Base-by-base conservation (phyloP, 2,797 vertebrate species). In the Epinephelus malabaricus region DNA sequence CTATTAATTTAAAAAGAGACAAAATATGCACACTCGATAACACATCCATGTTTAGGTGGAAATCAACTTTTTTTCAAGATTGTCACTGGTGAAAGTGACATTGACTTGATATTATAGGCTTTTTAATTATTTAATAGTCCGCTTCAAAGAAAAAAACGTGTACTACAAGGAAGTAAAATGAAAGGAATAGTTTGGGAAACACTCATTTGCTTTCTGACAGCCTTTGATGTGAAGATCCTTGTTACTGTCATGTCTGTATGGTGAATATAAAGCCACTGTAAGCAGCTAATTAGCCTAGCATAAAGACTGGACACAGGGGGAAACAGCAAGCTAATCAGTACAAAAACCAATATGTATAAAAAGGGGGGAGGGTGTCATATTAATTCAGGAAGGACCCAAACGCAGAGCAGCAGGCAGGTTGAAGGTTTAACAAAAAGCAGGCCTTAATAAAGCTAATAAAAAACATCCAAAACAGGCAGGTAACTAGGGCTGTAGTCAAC, bases 1-100 rank as follows among this genome's bases (percentile, higher is more conserved):
- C 40, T 12, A 62, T 40, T 69, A 61, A 62, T 86, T 69, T 18
- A 38, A 73, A 74, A 84, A 53, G 60, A 67, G 43, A 62, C 78
- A 64, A 51, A 60, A 53, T 69, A 55, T 25, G 40, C 30, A 56
- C 17, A 55, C 21, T 63, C 11, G 61, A 3, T 74, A 60, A 61
- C 10, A 45, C 9, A 56, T 7, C 0, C 9, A 40, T 25, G n/a
- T 73, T 76, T 82, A 13, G 70, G 4, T 17, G 25, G 40, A 76
- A 66, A 30, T 61, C n/a, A 51, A 9, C 3, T 21, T 34, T 55
- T 45, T 59, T 70, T 23, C 23, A 61, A 55, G 27, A 53, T 23
- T 69, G 50, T 53, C 6, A 84, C 47, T 76, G 72, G 25, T 79
- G 64, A 82, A 50, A 68, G 58, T 51, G 47, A 67, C 51, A 66